A percentile compares a stretch with the other conserved stretches of the same genome.
These are phyloP conservation scores for Idris sp. DNA, from an alignment of 1,140 invertebrate genomes.

Conservation along the genomic window DNA sequence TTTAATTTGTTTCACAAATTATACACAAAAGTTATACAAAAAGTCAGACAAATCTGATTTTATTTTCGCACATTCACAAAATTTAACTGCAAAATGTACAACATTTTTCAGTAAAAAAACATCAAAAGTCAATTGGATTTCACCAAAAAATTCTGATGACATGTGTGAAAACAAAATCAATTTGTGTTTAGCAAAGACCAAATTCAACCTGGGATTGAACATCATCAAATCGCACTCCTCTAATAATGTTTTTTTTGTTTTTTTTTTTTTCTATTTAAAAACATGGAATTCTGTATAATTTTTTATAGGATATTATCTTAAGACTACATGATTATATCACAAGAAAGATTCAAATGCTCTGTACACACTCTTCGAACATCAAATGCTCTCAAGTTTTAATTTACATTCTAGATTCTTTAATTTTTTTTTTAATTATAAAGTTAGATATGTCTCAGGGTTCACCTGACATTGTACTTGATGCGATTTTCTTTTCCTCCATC, in stretches of 20 bases:
- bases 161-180: too few species aligned
- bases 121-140: too few species aligned
- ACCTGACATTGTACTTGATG: conserved; percentile 77
- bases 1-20: conserved; percentile 38
- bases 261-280: conserved; percentile 74
- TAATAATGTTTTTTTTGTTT: too few species aligned
- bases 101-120: too few species aligned
- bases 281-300: conserved; percentile 74
- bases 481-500: conserved; percentile 61
- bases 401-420: conserved; percentile 72
- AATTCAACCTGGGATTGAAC: conserved; percentile 49
- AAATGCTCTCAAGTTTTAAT: conserved; percentile 71
- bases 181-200: too few species aligned
- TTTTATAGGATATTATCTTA: conserved; percentile 70
- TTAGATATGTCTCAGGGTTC: conserved; percentile 78
- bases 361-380: conserved; percentile 75
- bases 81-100: too few species aligned
- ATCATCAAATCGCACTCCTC: conserved; percentile 52
- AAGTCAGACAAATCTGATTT: conserved; percentile 7
- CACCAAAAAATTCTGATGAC: too few species aligned
- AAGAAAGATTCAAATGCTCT: conserved; percentile 79
- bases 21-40: conserved; percentile 50
- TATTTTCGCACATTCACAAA: conserved; percentile 1
- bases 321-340: conserved; percentile 78
- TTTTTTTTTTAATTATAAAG: conserved; percentile 73